phyloP scores from a whole-genome alignment of 2,797 vertebrate genomes.

The Argentina silus region DNA sequence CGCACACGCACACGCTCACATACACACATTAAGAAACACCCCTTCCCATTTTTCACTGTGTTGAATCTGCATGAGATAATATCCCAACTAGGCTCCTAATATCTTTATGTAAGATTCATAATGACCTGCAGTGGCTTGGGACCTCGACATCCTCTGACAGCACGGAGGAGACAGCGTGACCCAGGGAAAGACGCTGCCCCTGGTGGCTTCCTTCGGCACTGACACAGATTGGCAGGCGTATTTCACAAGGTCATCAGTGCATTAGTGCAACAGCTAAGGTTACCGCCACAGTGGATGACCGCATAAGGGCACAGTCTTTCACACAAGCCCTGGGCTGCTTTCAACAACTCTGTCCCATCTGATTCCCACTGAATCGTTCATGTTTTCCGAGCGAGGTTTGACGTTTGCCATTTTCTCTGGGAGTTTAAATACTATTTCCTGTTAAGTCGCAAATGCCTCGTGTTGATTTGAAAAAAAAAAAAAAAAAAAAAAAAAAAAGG shows the following conservation, averaged over 20 bases:
- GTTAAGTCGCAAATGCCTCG: slow-evolving; percentile 38
- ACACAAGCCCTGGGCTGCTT: slow-evolving; percentile 58
- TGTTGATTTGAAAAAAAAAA: slow-evolving; percentile 55
- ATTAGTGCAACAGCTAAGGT: slow-evolving; percentile 60
- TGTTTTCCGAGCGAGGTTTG: slow-evolving; percentile 49
- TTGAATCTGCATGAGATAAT: slow-evolving; percentile 58
- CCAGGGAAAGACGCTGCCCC: slow-evolving; percentile 60
- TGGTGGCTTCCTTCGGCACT: slow-evolving; percentile 34
- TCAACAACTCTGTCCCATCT: slow-evolving; percentile 52
- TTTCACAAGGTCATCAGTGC: slow-evolving; percentile 65
- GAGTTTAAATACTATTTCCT: slow-evolving; percentile 53
- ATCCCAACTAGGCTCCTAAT: slow-evolving; percentile 46
- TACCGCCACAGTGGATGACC: slow-evolving; percentile 57
- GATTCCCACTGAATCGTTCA: slow-evolving; percentile 47
- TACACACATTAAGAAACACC: not conserved
- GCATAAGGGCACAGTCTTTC: slow-evolving; percentile 30
- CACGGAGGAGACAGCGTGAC: slow-evolving; percentile 57
- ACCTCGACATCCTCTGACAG: slow-evolving; percentile 73
- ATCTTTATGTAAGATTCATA: slow-evolving; percentile 70
- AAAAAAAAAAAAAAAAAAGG: slow-evolving; percentile 5
- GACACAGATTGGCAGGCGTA: slow-evolving; percentile 57
- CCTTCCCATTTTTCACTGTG: not conserved
- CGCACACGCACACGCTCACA: not conserved
- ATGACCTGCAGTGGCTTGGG: slow-evolving; percentile 62
- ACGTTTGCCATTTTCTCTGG: slow-evolving; percentile 61